phyloP scores from a whole-genome alignment of 2,113 vertebrate species.

The Hippocampus mohnikei region DNA sequence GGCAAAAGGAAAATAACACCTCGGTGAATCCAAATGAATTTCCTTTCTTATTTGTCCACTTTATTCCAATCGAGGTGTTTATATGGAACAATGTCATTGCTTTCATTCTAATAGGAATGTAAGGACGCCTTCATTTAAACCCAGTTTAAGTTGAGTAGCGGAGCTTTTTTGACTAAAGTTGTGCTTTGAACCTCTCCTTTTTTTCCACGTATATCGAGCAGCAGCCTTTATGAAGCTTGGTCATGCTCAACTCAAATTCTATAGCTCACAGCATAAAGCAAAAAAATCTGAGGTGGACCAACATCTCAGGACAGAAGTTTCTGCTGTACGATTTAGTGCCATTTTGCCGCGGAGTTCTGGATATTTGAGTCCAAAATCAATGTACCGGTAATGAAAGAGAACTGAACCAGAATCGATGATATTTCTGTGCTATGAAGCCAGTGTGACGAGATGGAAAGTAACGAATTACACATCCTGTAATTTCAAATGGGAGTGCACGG shows the following conservation, averaged over 20 bases:
- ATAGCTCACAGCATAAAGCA: background rate
- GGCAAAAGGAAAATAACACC: no score
- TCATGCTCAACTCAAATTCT: background rate
- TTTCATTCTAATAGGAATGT: no score
- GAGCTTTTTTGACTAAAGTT: no score
- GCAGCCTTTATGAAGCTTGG: background rate
- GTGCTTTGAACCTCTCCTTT: no score
- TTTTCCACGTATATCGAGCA: background rate
- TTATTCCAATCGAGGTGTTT: no score
- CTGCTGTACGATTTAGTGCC: background rate
- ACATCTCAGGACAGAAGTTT: background rate
- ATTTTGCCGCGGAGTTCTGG: background rate
- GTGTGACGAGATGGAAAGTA: background rate
- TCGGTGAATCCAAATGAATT: no score
- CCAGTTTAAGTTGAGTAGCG: no score
- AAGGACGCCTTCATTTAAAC: no score
- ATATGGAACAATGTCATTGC: no score
- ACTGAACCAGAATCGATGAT: no score
- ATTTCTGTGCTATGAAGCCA: background rate
- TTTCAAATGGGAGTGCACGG: slow-evolving; percentile 20
- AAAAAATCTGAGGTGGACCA: background rate
- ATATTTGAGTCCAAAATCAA: background rate
- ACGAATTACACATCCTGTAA: slow-evolving; percentile 6
- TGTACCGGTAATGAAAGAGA: background rate
- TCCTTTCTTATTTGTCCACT: no score